Base-by-base conservation (phyloP, 2,888 invertebrate genomes). In the Drosophila cyrtoloma region DNA sequence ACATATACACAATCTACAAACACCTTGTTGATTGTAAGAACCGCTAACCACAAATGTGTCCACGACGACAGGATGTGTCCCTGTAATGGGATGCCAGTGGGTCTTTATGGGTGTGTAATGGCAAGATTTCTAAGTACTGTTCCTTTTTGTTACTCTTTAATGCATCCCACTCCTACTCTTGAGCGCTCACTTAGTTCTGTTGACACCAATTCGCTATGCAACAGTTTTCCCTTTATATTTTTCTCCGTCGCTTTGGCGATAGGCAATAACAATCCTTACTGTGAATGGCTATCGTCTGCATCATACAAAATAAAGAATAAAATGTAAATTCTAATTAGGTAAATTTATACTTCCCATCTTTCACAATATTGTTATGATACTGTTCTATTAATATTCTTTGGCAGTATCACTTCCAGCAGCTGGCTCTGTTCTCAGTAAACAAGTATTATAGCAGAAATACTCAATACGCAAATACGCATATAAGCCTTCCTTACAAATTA, bases 21-120 rank as follows among this genome's bases (percentile, higher is more conserved):
- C 71, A 75, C 71, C 75, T 79, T 75, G 75, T 58, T 79, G 75
- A 75, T 75, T 75, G 59, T 75, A 35, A 44, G 56, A 67, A 57
- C 65, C 71, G 47, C 74, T 77, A 77, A 70, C 63, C 73, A 65
- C 63, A 64, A 62, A 62, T 19, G 56, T 28, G 53, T 63, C 55
- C 55, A 60, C 37, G 42, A 39, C 32, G 30, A 42, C 52, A 50
- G 44, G 22, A 7, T 30, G 28, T 28, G 19, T 14, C 19, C 19
- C 39, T 42, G 59, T 44, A 53, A 37, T 26, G 47, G 47, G 47
- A 47, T 26, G 26, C 26, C 47, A 16, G 47, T 26, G 9, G 30
- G 70, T 44, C 32, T 33, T 55, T 53, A 32, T 33, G 37, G 52
- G 33, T 60, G 28, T 44, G 19, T 47, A 26, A 9, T 14, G 30